Evolutionary conservation across 2,888 invertebrate genomes (phyloP).

Genomic region (Crematogaster levior): DNA sequence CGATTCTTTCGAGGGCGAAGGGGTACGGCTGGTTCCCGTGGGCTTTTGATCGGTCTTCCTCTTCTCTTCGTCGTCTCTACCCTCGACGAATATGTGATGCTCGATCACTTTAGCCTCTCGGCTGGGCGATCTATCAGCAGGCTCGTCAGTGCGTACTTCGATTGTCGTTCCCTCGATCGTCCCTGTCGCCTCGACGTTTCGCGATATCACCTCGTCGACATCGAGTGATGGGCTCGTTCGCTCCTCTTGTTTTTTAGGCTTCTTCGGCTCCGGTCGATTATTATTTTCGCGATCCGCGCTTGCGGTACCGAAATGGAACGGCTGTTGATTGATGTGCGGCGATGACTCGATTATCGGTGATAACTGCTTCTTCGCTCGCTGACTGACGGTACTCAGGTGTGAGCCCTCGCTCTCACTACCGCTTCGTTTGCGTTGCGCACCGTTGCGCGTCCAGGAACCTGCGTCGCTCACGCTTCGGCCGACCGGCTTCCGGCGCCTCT

Average conservation of each 20-base stretch:
- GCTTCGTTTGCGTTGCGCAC: slow-evolving; percentile 87
- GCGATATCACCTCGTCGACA: slow-evolving; percentile 55
- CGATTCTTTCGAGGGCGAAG: slow-evolving; percentile 63
- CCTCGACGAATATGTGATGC: slow-evolving; percentile 59
- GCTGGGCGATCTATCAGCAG: slow-evolving; percentile 55
- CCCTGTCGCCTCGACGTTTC: no score
- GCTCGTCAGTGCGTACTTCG: slow-evolving; percentile 37
- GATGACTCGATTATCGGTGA: slow-evolving; percentile 93
- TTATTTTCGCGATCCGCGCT: slow-evolving; percentile 27
- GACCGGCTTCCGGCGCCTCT: slow-evolving; percentile 77
- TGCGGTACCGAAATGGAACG: slow-evolving; percentile 77
- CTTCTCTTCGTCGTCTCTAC: slow-evolving; percentile 52
- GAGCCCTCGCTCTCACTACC: slow-evolving; percentile 88
- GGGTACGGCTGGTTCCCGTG: slow-evolving; percentile 47
- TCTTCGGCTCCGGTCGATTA: slow-evolving; percentile 72
- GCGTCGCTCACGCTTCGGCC: slow-evolving; percentile 87
- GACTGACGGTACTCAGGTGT: slow-evolving; percentile 86
- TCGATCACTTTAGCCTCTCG: slow-evolving; percentile 42
- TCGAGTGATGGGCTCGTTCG: slow-evolving; percentile 4
- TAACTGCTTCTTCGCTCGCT: slow-evolving; percentile 89
- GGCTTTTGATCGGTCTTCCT: slow-evolving; percentile 34
- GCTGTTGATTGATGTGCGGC: slow-evolving; percentile 87
- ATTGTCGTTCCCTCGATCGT: slow-evolving; percentile 31
- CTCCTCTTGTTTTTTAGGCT: slow-evolving; percentile 71
- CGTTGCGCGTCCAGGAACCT: slow-evolving; percentile 85